phyloP scores from a whole-genome alignment of 2,113 vertebrate genomes.

The Ivindomyrus marchei region DNA sequence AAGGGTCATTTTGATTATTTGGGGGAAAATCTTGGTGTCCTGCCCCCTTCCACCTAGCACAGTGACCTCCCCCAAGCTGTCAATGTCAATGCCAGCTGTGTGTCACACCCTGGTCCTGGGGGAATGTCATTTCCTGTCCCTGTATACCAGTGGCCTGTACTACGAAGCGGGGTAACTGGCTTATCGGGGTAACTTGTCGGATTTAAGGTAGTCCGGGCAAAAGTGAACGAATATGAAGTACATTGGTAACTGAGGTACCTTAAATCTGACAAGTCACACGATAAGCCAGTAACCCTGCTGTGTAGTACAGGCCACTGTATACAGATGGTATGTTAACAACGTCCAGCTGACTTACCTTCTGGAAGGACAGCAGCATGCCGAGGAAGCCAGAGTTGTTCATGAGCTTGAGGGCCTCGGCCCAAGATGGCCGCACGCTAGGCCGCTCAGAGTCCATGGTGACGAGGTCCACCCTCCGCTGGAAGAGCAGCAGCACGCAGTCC shows the following conservation, averaged over 20 bases:
- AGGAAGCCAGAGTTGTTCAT: constrained; percentile 83
- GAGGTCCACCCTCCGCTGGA: constrained; percentile 73
- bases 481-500: constrained; percentile 91
- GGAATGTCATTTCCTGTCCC: background rate
- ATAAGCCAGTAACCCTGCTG: no score
- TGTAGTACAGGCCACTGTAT: background rate
- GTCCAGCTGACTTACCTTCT: constrained; percentile 55
- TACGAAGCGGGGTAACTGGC: no score
- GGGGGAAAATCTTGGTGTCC: background rate
- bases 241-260: no score
- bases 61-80: background rate
- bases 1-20: background rate
- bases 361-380: constrained; percentile 67
- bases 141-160: background rate
- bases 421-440: constrained; percentile 71
- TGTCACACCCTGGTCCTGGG: background rate
- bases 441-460: constrained; percentile 79
- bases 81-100: background rate
- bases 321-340: background rate
- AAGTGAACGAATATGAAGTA: no score
- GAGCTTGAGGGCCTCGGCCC: constrained; percentile 91
- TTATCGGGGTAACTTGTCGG: no score
- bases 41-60: background rate
- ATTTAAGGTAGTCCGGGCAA: no score
- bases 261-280: no score